phyloP scores from a whole-genome alignment of 2,888 invertebrate genomes.

The Gerris lacustris region DNA sequence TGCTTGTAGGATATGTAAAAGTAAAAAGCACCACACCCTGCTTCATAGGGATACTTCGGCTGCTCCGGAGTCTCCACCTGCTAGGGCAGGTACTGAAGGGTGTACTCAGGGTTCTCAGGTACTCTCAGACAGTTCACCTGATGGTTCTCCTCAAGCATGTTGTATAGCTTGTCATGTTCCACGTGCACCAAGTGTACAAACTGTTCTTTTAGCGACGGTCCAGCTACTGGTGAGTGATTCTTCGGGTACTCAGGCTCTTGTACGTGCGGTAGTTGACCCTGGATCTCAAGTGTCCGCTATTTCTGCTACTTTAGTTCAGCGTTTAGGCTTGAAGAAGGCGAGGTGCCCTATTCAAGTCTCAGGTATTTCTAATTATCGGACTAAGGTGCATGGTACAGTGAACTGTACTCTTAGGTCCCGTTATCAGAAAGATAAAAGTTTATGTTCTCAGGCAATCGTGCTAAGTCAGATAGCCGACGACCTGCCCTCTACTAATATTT shows the following conservation, averaged over 20 bases:
- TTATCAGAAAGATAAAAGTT: neutral
- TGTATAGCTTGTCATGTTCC: too few relatives aligned
- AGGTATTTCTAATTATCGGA: constrained; percentile 14
- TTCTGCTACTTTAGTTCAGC: constrained; percentile 7
- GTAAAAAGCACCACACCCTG: constrained; percentile 1
- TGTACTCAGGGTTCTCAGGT: too few relatives aligned
- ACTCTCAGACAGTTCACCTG: too few relatives aligned
- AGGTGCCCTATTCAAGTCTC: constrained; percentile 6
- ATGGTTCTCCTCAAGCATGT: too few relatives aligned
- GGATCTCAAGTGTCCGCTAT: constrained; percentile 16
- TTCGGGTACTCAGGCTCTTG: constrained; percentile 10
- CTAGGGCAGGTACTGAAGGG: neutral
- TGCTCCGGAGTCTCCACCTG: neutral
- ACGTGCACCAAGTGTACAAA: neutral
- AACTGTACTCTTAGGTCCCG: constrained; percentile 12
- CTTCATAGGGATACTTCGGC: neutral
- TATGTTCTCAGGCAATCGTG: constrained; percentile 17
- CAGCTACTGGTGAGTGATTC: constrained; percentile 11
- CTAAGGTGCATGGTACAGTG: constrained; percentile 10
- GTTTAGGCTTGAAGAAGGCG: constrained; percentile 12
- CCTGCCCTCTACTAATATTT: too few relatives aligned
- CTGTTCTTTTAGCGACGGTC: constrained; percentile 19
- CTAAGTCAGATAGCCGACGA: too few relatives aligned
- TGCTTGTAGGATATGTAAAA: constrained; percentile 7
- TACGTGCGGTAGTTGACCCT: constrained; percentile 17